Base-by-base conservation (phyloP, 2,797 vertebrate genomes). In the Coreius guichenoti region DNA sequence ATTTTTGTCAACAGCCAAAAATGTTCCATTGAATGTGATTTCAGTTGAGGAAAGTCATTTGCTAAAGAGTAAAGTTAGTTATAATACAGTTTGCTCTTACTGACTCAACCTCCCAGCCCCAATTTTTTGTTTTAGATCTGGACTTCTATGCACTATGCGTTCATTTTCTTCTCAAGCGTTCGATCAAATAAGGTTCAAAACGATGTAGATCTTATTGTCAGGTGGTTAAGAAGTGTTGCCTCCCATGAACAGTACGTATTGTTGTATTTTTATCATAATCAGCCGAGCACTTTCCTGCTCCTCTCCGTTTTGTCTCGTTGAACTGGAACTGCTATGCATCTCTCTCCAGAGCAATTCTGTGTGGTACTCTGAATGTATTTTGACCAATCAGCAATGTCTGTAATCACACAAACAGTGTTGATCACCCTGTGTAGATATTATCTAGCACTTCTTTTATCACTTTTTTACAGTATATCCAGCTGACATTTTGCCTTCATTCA, bases 341-440 rank as follows among this genome's bases (percentile, higher is more conserved):
- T 88, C 68, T n/a, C 65, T 86, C 69, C 68, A 58, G 67, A 75
- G 82, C 82, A 85, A 85, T 80, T 80, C 81, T 85, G 31, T 82
- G 54, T 78, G n/a, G 61, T 78, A 72, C 43, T 73, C 45, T 92
- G 92, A 95, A 94, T 94, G 94, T 95, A 93, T 90, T 91, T 88
- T 65, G 58, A 86, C 39, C 80, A 72, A 80, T 86, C 85, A 85
- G 82, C 61, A 87, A 89, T 73, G 76, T 86, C 75, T 89, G 81
- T 80, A 81, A 67, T 80, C 61, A 45, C 80, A 83, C 74, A 75
- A 39, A 68, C 74, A 43, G 47, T 78, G 82, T 84, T 69, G 63
- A 78, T 68, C 51, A 56, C 26, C 33, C 33, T 47, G 33, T 84
- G 31, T 77, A 33, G 36, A 81, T 36, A 77, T 84, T 31, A 56